Percentiles rank a stretch among this genome's conserved stretches.
Evolutionary conservation across 2,888 invertebrate genomes (phyloP).

Genomic region (Balanococcus diminutus): DNA sequence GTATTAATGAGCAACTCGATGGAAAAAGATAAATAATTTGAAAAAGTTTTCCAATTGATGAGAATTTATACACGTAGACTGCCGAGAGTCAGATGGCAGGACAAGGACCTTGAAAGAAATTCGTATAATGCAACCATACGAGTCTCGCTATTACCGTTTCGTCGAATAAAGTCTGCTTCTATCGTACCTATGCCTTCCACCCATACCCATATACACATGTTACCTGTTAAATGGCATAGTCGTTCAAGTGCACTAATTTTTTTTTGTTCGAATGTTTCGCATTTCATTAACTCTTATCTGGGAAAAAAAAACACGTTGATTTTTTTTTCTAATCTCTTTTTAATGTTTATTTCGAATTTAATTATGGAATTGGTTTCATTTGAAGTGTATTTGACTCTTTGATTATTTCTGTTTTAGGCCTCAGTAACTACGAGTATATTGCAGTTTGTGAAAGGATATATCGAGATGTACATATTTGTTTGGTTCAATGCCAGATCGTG

Average conservation of each 20-base stretch:
- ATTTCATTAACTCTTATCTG: neutral
- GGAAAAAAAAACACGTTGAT: neutral
- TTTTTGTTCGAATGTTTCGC: neutral
- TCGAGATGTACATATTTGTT: no score
- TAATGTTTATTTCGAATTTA: neutral
- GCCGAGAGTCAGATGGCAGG: neutral
- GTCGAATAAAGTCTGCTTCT: neutral
- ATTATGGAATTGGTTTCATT: neutral
- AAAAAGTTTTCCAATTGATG: no score
- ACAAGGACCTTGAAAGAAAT: conserved; percentile 4
- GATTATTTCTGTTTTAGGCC: neutral
- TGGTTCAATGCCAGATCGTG: no score
- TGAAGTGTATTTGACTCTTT: neutral
- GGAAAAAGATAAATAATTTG: no score
- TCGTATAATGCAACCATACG: neutral
- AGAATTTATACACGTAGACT: no score
- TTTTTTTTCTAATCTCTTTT: neutral
- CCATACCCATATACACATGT: neutral
- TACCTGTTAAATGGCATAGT: neutral
- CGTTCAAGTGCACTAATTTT: neutral
- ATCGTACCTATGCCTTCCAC: neutral
- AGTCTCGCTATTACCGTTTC: neutral
- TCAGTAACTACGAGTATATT: no score
- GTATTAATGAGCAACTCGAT: no score
- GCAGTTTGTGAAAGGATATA: no score